These are phyloP conservation scores for Fopius arisanus DNA, from an alignment of 1,140 invertebrate genomes.

Conservation along the genomic window DNA sequence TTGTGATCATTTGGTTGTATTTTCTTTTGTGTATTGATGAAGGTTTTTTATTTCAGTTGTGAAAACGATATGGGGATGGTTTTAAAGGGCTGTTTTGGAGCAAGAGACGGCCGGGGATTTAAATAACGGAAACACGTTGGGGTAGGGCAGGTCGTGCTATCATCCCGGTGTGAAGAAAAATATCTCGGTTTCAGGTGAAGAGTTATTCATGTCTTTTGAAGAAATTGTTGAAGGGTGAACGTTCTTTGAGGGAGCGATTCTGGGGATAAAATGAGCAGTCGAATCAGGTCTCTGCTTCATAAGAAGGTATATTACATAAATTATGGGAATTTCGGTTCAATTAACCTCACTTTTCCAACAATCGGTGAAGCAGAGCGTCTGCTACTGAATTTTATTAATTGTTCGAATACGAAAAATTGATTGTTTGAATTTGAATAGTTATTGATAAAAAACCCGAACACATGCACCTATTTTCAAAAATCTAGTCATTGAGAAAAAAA, in stretches of 20 bases:
- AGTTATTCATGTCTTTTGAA: not conserved
- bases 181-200: not conserved
- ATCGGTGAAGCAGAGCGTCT: not conserved
- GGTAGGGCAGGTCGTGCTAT: not conserved
- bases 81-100: too few relatives aligned
- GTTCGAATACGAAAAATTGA: not conserved
- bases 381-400: not conserved
- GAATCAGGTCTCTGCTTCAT: conserved; percentile 35
- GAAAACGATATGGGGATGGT: too few relatives aligned
- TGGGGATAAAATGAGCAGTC: conserved; percentile 34
- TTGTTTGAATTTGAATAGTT: not conserved
- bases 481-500: too few relatives aligned
- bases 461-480: too few relatives aligned
- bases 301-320: conserved; percentile 36
- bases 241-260: not conserved
- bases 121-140: not conserved
- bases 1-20: too few relatives aligned
- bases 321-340: not conserved
- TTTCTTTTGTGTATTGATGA: too few relatives aligned
- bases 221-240: not conserved
- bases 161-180: too few relatives aligned
- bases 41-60: too few relatives aligned
- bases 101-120: not conserved
- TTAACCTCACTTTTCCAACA: conserved; percentile 19
- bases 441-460: too few relatives aligned